A percentile compares a stretch with the other conserved stretches of the same genome.
These are phyloP conservation scores for Melieria picta DNA, from an alignment of 2,888 invertebrate genomes.

Conservation along the genomic window DNA sequence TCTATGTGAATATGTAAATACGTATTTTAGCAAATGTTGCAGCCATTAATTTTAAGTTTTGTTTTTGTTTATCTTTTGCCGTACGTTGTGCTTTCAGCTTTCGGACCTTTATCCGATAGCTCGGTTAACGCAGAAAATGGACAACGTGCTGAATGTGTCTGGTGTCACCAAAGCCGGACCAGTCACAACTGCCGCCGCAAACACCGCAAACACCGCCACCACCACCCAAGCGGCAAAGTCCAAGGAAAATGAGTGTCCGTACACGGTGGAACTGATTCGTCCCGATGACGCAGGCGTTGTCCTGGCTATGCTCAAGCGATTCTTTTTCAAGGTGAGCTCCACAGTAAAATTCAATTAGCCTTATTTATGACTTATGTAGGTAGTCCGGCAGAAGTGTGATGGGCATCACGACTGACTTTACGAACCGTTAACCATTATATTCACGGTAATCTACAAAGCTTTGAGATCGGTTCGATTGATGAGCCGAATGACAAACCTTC, in stretches of 20 bases:
- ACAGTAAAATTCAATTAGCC: background rate
- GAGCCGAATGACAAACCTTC: too few species aligned
- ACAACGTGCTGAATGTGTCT: slow-evolving; percentile 58
- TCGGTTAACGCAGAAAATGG: slow-evolving; percentile 63
- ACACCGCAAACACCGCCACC: background rate
- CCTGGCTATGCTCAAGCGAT: slow-evolving; percentile 70
- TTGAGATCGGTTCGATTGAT: too few species aligned
- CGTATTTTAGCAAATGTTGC: slow-evolving; percentile 1
- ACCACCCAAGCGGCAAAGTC: slow-evolving; percentile 13
- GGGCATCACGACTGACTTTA: too few species aligned
- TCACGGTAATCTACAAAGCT: too few species aligned
- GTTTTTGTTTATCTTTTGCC: background rate
- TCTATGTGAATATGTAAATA: background rate
- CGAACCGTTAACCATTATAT: too few species aligned
- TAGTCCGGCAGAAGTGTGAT: too few species aligned
- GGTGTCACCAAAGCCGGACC: slow-evolving; percentile 1
- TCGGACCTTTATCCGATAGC: slow-evolving; percentile 64
- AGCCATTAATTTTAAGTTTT: background rate
- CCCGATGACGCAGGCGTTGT: slow-evolving; percentile 69
- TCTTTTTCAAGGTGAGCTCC: slow-evolving; percentile 68
- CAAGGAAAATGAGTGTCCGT: slow-evolving; percentile 49
- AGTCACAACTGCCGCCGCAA: background rate
- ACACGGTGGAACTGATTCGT: slow-evolving; percentile 64
- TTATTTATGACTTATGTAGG: background rate
- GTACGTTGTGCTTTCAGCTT: slow-evolving; percentile 50